These are phyloP conservation scores for Aricia artaxerxes DNA, from an alignment of 2,888 invertebrate species.

Conservation along the genomic window DNA sequence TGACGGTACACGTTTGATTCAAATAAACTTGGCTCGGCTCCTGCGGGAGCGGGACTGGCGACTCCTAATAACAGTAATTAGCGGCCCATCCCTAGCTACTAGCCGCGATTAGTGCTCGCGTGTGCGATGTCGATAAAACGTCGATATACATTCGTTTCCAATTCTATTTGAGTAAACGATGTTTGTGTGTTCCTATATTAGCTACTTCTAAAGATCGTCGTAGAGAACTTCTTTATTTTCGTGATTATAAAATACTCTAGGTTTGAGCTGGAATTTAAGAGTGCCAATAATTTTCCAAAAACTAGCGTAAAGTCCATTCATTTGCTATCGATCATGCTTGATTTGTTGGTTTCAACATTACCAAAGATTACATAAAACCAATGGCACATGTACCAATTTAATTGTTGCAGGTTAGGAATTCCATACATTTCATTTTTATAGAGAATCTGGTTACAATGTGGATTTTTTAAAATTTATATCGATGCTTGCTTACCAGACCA, in stretches of 20 bases:
- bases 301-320: no score
- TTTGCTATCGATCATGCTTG: no score
- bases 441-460: not conserved
- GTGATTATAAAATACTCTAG: no score
- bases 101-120: constrained; percentile 44
- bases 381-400: no score
- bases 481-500: not conserved
- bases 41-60: constrained; percentile 56
- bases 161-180: constrained; percentile 18
- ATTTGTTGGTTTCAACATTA: no score
- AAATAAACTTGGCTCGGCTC: constrained; percentile 54
- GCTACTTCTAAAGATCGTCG: not conserved
- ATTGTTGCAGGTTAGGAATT: no score
- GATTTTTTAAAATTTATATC: not conserved
- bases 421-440: no score
- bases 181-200: constrained; percentile 45
- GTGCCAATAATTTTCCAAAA: no score
- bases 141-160: constrained; percentile 36
- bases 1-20: constrained; percentile 36
- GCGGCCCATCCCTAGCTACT: constrained; percentile 57
- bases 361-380: no score
- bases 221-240: not conserved
- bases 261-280: no score
- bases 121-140: constrained; percentile 43
- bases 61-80: constrained; percentile 73